Percentiles rank a stretch among this genome's conserved stretches.
These are phyloP conservation scores for Metridium senile DNA, from an alignment of 92 coral and sea anemone species.

Conservation along the genomic window DNA sequence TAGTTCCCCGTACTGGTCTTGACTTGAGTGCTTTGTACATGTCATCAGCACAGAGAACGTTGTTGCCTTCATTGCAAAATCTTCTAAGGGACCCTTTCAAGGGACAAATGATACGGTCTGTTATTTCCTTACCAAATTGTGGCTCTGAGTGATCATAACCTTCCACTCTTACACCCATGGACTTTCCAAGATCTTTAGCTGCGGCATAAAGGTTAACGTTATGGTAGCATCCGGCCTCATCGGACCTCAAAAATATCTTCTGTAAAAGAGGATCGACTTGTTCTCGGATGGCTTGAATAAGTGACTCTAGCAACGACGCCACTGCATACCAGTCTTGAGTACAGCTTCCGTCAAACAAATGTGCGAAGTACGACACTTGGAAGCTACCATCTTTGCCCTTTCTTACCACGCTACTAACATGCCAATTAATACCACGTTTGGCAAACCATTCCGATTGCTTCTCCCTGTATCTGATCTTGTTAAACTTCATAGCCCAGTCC, in stretches of 20 bases:
- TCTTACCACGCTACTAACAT: slow-evolving; percentile 51
- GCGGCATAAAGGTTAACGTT: slow-evolving; percentile 62
- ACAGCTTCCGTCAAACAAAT: slow-evolving; percentile 73
- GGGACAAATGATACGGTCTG: slow-evolving; percentile 71
- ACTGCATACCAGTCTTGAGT: slow-evolving; percentile 79
- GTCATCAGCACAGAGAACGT: slow-evolving; percentile 43
- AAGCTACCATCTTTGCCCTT: slow-evolving; percentile 11
- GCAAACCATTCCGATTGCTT: slow-evolving; percentile 72
- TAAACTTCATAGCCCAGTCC: slow-evolving; percentile 57
- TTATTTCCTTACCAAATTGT: slow-evolving; percentile 68
- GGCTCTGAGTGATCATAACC: slow-evolving; percentile 61
- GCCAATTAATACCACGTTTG: slow-evolving; percentile 64
- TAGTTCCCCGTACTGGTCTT: slow-evolving; percentile 55
- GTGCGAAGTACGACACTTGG: slow-evolving; percentile 60
- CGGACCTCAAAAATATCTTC: slow-evolving; percentile 61
- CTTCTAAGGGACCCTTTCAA: slow-evolving; percentile 47
- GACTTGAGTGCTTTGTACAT: slow-evolving; percentile 52
- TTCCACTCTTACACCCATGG: slow-evolving; percentile 52
- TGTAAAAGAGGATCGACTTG: slow-evolving; percentile 49
- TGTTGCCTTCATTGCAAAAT: slow-evolving; percentile 59
- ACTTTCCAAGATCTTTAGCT: slow-evolving; percentile 55
- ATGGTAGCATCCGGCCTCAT: slow-evolving; percentile 75
- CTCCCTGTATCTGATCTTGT: slow-evolving; percentile 50
- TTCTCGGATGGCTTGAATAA: slow-evolving; percentile 37
- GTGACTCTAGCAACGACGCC: slow-evolving; percentile 60